Conservation (phyloP, 2,888 invertebrate genomes). For the Gerosis bhagava region DNA sequence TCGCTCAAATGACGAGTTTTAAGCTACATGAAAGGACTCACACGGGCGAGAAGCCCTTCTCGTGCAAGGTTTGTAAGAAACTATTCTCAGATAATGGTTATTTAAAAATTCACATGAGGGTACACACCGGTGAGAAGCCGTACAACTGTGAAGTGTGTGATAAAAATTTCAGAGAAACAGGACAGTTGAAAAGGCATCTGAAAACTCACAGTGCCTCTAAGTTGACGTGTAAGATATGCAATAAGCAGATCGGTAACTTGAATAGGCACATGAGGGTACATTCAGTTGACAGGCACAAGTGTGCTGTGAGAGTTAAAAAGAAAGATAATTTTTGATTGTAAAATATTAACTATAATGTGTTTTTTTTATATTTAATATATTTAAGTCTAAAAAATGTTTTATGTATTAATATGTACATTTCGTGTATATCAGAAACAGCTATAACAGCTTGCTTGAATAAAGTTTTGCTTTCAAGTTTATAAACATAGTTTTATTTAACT, state of each 20-base stretch:
- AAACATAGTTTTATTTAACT: too few species aligned
- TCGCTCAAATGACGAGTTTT: slow-evolving; percentile 70
- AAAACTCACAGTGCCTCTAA: slow-evolving; percentile 55
- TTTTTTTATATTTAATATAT: too few species aligned
- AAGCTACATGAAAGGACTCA: slow-evolving; percentile 67
- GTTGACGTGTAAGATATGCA: slow-evolving; percentile 66
- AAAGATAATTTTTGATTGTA: too few species aligned
- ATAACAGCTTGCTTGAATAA: too few species aligned
- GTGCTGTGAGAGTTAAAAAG: too few species aligned
- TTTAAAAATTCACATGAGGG: slow-evolving; percentile 68
- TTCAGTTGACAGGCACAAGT: too few species aligned
- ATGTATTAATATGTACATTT: too few species aligned
- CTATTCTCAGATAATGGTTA: slow-evolving; percentile 71
- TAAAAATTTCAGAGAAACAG: slow-evolving; percentile 60
- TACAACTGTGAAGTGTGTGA: slow-evolving; percentile 63
- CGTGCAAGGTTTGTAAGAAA: slow-evolving; percentile 65
- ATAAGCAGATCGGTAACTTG: slow-evolving; percentile 68
- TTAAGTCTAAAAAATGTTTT: too few species aligned
- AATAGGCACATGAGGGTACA: slow-evolving; percentile 73
- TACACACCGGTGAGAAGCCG: slow-evolving; percentile 67
- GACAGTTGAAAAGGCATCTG: slow-evolving; percentile 65
- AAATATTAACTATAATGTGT: too few species aligned
- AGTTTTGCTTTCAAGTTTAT: too few species aligned
- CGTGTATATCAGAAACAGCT: too few species aligned
- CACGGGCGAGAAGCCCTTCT: slow-evolving; percentile 62